Evolutionary conservation across 2,888 invertebrate species (phyloP).

Genomic region (Scaptomyza flava): DNA sequence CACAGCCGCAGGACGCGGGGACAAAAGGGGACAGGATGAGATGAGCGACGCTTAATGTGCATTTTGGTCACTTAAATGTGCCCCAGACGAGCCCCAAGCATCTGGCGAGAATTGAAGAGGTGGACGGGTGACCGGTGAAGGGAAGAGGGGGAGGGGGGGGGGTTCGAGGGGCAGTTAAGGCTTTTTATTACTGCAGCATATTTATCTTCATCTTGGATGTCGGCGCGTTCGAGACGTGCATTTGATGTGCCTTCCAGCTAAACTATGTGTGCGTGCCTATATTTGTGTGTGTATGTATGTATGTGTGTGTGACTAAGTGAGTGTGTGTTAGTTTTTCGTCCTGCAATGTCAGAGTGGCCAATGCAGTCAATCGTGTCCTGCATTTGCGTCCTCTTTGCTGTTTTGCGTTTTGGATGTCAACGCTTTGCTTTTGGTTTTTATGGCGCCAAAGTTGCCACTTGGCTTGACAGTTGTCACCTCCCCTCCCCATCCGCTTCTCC

Average conservation of each 20-base stretch:
- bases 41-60: constrained; percentile 67
- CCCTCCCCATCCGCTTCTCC: background rate
- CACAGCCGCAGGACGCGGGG: constrained; percentile 28
- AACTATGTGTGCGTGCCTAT: constrained; percentile 1
- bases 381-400: constrained; percentile 56
- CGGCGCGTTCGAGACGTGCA: constrained; percentile 69
- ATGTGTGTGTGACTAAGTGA: constrained; percentile 17
- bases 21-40: constrained; percentile 13
- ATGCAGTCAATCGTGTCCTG: constrained; percentile 6
- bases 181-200: constrained; percentile 74
- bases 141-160: background rate
- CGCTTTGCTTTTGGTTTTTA: constrained; percentile 63
- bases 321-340: constrained; percentile 55
- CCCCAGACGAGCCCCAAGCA: constrained; percentile 41
- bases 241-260: constrained; percentile 59
- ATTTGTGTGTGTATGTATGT: constrained; percentile 12
- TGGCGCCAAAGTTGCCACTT: constrained; percentile 61
- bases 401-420: constrained; percentile 65
- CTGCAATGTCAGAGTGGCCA: constrained; percentile 22
- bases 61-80: constrained; percentile 73
- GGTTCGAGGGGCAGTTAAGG: constrained; percentile 28
- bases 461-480: constrained; percentile 22
- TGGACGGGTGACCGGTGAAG: background rate
- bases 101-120: constrained; percentile 24
- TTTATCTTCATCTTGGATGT: constrained; percentile 71